Evolutionary conservation across 2,113 vertebrate species (phyloP).

Genomic region (Macquaria ambigua): DNA sequence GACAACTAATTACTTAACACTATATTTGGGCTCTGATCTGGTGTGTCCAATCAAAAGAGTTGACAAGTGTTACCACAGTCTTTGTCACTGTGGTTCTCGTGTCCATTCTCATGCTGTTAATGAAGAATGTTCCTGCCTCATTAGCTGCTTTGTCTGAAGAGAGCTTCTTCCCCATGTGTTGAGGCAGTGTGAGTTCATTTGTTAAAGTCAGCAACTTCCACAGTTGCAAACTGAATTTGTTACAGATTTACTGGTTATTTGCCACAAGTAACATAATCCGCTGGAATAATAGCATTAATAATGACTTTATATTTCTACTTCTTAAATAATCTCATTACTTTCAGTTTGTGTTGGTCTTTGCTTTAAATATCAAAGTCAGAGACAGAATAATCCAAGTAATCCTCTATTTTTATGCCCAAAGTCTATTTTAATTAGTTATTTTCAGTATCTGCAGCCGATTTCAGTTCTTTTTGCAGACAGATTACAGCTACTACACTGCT

Average conservation of each 20-base stretch:
- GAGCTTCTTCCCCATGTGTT: conserved; percentile 5
- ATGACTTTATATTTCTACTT: conserved; percentile 1
- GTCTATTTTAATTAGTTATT: background rate
- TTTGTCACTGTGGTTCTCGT: background rate
- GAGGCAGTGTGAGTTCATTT: background rate
- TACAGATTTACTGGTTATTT: background rate
- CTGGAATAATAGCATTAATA: background rate
- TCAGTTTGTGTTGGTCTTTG: conserved; percentile 10
- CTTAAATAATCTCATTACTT: conserved; percentile 23
- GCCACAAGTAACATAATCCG: conserved; percentile 23
- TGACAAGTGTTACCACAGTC: background rate
- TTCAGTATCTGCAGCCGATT: background rate
- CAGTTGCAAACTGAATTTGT: background rate
- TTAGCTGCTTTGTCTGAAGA: conserved; percentile 7
- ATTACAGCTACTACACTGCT: background rate
- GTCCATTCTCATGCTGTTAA: conserved; percentile 10
- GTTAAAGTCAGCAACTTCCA: conserved; percentile 12
- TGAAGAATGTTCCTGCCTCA: conserved; percentile 10
- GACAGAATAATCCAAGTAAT: conserved; percentile 16
- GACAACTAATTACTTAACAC: background rate
- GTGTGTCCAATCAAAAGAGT: background rate
- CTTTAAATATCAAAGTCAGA: conserved; percentile 1
- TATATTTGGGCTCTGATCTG: background rate
- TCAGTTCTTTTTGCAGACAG: background rate
- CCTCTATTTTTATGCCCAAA: background rate